These are phyloP conservation scores for Thysanoteuthis rhombus DNA, from an alignment of 2,888 invertebrate species.

Conservation along the genomic window DNA sequence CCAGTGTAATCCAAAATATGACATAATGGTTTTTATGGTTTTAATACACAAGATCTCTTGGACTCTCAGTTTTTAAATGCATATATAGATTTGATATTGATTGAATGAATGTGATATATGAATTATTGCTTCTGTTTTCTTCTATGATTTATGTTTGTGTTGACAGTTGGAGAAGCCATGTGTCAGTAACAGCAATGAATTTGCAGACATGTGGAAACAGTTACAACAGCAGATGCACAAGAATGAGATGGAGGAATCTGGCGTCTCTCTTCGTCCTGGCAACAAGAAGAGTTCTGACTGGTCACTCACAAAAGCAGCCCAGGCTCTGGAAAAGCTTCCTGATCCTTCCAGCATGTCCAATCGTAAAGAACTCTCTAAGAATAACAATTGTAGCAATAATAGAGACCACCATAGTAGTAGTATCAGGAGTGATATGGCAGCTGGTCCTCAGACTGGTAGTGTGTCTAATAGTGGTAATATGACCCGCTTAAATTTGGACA, in stretches of 20 bases:
- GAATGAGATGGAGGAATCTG: neutral
- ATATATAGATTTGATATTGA: neutral
- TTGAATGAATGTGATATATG: neutral
- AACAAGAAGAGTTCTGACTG: conserved; percentile 37
- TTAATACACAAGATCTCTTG: no score
- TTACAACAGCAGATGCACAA: conserved; percentile 40
- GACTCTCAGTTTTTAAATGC: neutral
- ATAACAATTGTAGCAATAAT: neutral
- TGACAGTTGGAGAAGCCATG: neutral
- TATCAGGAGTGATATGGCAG: neutral
- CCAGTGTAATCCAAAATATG: no score
- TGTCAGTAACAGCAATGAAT: conserved; percentile 42
- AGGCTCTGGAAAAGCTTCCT: conserved; percentile 24
- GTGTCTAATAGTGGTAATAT: neutral
- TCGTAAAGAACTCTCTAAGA: neutral
- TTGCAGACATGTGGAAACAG: conserved; percentile 59
- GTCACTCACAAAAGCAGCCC: neutral
- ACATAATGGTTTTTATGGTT: no score
- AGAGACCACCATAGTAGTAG: neutral
- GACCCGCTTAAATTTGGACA: neutral
- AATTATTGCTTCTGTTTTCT: no score
- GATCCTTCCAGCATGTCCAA: neutral
- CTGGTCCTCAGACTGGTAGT: neutral
- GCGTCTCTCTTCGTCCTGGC: conserved; percentile 16
- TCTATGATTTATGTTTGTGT: no score